These are phyloP conservation scores for Eledona agricola DNA, from an alignment of 2,888 invertebrate genomes.

Conservation along the genomic window DNA sequence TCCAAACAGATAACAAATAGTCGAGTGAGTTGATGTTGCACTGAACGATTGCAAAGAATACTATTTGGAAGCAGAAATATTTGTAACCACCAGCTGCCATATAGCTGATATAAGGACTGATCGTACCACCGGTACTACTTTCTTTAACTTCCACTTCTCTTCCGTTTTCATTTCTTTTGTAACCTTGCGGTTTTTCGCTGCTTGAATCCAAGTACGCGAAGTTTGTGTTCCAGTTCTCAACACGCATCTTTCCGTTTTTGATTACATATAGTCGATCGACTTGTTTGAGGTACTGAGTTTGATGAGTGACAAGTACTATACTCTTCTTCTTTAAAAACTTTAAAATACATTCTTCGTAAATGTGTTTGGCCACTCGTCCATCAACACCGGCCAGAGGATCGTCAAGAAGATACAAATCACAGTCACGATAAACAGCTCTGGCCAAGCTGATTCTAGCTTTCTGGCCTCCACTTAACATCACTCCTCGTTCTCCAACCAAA, in stretches of 20 bases:
- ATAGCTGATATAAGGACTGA: too few relatives aligned
- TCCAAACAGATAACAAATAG: neutral
- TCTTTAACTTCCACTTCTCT: too few relatives aligned
- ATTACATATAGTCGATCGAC: conserved; percentile 9
- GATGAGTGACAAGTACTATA: conserved; percentile 29
- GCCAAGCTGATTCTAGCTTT: conserved; percentile 32
- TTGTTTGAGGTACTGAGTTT: conserved; percentile 17
- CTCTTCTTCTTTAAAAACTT: conserved; percentile 26
- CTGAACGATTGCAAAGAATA: conserved; percentile 2
- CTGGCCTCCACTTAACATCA: conserved; percentile 28
- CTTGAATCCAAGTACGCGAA: neutral
- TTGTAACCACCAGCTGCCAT: too few relatives aligned
- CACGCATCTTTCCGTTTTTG: neutral
- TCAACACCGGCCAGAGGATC: conserved; percentile 32
- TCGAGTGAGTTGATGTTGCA: neutral
- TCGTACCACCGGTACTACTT: too few relatives aligned
- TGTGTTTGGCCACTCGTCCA: conserved; percentile 21
- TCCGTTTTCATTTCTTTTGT: too few relatives aligned
- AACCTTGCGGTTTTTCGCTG: neutral
- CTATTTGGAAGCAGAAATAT: too few relatives aligned
- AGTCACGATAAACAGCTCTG: conserved; percentile 31
- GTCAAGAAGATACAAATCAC: conserved; percentile 32
- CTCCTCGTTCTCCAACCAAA: conserved; percentile 29
- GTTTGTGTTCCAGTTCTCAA: neutral
- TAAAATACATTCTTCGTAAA: conserved; percentile 28